Conservation (phyloP, 2,113 vertebrate genomes). For the Paratilapia polleni region DNA sequence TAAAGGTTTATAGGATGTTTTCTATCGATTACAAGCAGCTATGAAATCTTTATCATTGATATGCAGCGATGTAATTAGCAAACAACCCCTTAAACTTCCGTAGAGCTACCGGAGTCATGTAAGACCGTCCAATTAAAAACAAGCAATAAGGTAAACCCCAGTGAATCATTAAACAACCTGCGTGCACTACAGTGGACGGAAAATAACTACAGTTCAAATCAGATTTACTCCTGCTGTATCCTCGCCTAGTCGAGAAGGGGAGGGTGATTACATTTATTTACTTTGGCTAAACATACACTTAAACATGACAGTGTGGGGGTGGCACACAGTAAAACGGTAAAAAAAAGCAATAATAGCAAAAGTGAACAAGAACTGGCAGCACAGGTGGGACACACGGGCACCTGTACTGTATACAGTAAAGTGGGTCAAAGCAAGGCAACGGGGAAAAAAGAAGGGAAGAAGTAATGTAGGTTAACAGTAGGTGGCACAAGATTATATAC, state of each 20-base stretch:
- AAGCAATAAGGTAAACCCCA: not conserved
- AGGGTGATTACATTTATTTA: not conserved
- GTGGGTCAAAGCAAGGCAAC: not conserved
- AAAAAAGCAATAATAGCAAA: not conserved
- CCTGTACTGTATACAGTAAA: not conserved
- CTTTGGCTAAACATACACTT: not conserved
- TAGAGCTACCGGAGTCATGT: not conserved
- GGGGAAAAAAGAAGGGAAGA: not conserved
- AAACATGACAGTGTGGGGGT: not conserved
- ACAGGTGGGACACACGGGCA: not conserved
- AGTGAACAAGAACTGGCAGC: not conserved
- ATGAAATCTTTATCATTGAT: not conserved
- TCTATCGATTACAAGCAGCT: not conserved
- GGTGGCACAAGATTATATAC: not conserved
- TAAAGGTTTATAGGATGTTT: rapidly evolving
- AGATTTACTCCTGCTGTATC: not conserved
- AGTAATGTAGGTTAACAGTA: not conserved
- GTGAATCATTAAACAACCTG: not conserved
- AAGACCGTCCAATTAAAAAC: not conserved
- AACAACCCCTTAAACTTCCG: not conserved
- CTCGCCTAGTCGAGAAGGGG: no score
- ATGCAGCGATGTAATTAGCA: not conserved
- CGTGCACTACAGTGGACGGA: not conserved
- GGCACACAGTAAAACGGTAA: no score
- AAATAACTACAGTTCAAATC: not conserved